Conservation (phyloP, 1,140 invertebrate genomes). For the Cephus cinctus region DNA sequence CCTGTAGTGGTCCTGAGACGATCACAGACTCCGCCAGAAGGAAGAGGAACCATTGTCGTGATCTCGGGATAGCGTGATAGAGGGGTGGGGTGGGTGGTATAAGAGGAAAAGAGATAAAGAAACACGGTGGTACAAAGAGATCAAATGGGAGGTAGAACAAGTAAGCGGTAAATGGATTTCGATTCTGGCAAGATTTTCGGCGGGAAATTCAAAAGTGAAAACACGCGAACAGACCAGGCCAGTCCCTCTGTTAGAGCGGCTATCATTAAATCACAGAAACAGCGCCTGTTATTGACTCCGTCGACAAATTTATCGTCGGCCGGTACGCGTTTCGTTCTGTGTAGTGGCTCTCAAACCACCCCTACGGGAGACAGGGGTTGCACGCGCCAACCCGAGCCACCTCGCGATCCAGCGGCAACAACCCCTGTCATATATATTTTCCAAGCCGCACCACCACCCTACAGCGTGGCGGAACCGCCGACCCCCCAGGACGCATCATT, state of each 20-base stretch:
- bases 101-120: too few species aligned
- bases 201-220: slow-evolving; percentile 32
- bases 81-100: too few species aligned
- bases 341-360: slow-evolving; percentile 29
- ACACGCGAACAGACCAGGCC: slow-evolving; percentile 25
- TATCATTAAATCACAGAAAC: slow-evolving; percentile 57
- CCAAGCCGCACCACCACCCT: background rate
- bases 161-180: too few species aligned
- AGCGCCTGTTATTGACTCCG: slow-evolving; percentile 56
- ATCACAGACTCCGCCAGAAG: too few species aligned
- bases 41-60: too few species aligned
- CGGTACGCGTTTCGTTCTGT: slow-evolving; percentile 41
- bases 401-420: slow-evolving; percentile 4
- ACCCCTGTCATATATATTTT: too few species aligned
- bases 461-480: slow-evolving; percentile 24
- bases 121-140: too few species aligned
- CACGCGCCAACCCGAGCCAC: slow-evolving; percentile 27
- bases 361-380: slow-evolving; percentile 3
- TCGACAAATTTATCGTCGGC: slow-evolving; percentile 55
- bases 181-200: too few species aligned
- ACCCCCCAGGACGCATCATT: slow-evolving; percentile 43
- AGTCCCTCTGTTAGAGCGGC: slow-evolving; percentile 24
- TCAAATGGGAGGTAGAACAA: too few species aligned
- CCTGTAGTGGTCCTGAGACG: too few species aligned
- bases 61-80: too few species aligned